Conservation (phyloP, 2,888 invertebrate genomes). For the Stenchaetothrips biformis region DNA sequence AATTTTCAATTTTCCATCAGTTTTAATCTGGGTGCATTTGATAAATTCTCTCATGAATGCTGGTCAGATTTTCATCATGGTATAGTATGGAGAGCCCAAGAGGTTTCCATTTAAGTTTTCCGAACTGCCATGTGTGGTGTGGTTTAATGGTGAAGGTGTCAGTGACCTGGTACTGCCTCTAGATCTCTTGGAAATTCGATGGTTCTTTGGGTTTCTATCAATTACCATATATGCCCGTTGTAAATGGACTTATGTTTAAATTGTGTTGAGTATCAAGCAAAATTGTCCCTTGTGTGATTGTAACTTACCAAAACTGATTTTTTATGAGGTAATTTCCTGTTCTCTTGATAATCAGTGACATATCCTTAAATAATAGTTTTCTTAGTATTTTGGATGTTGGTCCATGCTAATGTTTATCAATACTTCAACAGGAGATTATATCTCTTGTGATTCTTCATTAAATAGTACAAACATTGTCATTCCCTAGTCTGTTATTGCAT, state of each 20-base stretch:
- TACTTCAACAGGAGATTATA: no score
- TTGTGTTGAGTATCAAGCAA: neutral
- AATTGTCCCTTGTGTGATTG: neutral
- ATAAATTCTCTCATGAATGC: neutral
- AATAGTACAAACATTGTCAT: no score
- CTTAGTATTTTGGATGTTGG: neutral
- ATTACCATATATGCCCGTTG: no score
- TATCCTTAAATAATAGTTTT: neutral
- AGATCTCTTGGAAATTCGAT: no score
- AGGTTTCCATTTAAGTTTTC: neutral
- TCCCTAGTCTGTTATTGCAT: no score
- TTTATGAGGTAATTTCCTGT: neutral
- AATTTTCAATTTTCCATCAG: constrained; percentile 35
- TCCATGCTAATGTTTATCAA: no score
- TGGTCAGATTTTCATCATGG: neutral
- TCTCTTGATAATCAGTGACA: neutral
- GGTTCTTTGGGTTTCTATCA: no score
- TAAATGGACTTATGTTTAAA: no score
- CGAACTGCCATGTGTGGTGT: no score
- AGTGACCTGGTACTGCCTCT: no score
- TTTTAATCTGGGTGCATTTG: neutral
- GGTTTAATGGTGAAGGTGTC: no score
- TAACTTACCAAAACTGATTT: neutral
- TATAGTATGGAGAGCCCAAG: neutral
- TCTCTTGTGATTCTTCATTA: no score